Evolutionary conservation across 2,113 vertebrate species (phyloP).

Genomic region (Dipodomys stephensi): DNA sequence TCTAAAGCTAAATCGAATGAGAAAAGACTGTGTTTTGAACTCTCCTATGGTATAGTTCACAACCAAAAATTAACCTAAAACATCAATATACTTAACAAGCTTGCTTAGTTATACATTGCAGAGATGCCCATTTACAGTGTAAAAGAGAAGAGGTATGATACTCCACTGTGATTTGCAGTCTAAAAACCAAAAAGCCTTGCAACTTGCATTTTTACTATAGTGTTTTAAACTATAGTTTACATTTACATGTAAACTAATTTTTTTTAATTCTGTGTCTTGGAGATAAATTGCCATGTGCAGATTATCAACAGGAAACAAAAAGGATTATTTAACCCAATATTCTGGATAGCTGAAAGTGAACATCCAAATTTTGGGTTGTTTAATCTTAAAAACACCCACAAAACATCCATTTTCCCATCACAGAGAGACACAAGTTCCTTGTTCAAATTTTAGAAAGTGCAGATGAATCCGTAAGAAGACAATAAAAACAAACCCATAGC

Average conservation of each 20-base stretch:
- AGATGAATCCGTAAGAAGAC: slow-evolving; percentile 7
- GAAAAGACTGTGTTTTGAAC: background rate
- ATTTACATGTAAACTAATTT: too few species aligned
- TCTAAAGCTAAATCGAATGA: background rate
- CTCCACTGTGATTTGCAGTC: background rate
- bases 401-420: background rate
- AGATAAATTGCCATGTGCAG: slow-evolving; percentile 8
- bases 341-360: slow-evolving; percentile 4
- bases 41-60: background rate
- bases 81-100: background rate
- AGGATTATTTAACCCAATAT: background rate
- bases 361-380: background rate
- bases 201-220: slow-evolving; percentile 17
- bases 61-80: background rate
- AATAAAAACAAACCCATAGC: slow-evolving; percentile 6
- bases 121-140: background rate
- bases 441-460: slow-evolving; percentile 29
- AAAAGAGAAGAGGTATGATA: background rate
- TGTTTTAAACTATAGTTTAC: background rate
- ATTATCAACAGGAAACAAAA: slow-evolving; percentile 7
- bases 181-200: background rate
- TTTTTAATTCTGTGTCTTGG: background rate
- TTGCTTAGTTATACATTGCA: background rate
- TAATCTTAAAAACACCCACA: background rate
- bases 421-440: background rate